Percentiles rank a stretch among this genome's conserved stretches.
Conservation (phyloP, 2,888 invertebrate species). For the Cancer borealis region DNA sequence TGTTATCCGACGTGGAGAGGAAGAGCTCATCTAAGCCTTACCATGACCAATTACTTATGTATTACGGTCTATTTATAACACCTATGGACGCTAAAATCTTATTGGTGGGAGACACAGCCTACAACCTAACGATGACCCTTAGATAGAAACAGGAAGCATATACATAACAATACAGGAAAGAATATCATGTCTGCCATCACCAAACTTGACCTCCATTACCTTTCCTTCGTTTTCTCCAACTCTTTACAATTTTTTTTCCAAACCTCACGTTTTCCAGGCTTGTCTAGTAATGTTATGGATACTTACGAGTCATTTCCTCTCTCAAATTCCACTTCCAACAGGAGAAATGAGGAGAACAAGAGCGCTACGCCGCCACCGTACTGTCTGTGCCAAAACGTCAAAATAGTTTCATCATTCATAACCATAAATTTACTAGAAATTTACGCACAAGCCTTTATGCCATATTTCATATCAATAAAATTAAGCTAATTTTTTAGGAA, state of each 20-base stretch:
- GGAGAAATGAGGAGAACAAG: neutral
- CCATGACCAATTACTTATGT: neutral
- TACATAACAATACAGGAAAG: neutral
- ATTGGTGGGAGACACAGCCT: neutral
- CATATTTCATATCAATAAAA: neutral
- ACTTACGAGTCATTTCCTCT: neutral
- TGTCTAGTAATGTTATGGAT: neutral
- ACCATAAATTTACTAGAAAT: neutral
- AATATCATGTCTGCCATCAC: neutral
- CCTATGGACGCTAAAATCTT: neutral
- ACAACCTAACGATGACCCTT: neutral
- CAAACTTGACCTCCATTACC: neutral
- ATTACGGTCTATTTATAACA: neutral
- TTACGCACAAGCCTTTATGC: neutral
- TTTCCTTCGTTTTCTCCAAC: neutral
- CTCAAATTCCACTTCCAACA: neutral
- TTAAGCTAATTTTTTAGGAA: neutral
- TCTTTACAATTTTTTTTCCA: neutral
- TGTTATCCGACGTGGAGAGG: neutral
- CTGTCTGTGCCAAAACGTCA: neutral
- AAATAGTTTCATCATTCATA: neutral
- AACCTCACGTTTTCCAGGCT: neutral
- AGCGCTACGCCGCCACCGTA: neutral
- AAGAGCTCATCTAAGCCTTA: neutral
- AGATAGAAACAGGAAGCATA: neutral